Conservation (phyloP, 2,888 invertebrate genomes). For the Diaperis boleti region DNA sequence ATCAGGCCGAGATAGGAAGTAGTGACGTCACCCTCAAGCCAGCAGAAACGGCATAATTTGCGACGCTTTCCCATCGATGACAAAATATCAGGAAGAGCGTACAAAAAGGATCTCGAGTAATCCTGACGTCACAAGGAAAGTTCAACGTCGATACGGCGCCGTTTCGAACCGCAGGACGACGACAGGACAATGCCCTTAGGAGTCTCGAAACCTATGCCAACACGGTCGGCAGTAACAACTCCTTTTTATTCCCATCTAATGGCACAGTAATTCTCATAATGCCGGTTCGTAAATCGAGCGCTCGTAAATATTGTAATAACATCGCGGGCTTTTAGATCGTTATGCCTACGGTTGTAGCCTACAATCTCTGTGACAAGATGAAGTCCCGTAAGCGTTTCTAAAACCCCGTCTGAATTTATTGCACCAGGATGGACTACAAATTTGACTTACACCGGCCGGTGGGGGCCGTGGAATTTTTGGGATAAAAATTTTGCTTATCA, state of each 20-base stretch:
- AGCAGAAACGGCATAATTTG: no score
- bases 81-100: no score
- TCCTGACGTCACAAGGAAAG: slow-evolving; percentile 34
- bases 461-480: background rate
- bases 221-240: slow-evolving; percentile 1
- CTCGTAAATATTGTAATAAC: slow-evolving; percentile 35
- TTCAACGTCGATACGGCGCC: slow-evolving; percentile 26
- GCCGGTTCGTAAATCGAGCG: slow-evolving; percentile 24
- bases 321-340: slow-evolving; percentile 26
- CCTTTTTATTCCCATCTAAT: slow-evolving; percentile 16
- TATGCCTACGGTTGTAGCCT: slow-evolving; percentile 17
- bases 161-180: slow-evolving; percentile 9
- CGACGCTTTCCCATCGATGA: no score
- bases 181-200: slow-evolving; percentile 33
- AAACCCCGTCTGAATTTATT: slow-evolving; percentile 24
- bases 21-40: no score
- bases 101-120: slow-evolving; percentile 20
- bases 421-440: background rate
- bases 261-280: slow-evolving; percentile 19
- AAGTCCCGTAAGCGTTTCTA: slow-evolving; percentile 17
- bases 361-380: slow-evolving; percentile 11
- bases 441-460: no score
- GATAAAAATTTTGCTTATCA: background rate
- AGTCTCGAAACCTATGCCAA: slow-evolving; percentile 23
- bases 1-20: no score